phyloP scores from a whole-genome alignment of 2,888 invertebrate genomes.

The Rhimphoctona megacephalus region DNA sequence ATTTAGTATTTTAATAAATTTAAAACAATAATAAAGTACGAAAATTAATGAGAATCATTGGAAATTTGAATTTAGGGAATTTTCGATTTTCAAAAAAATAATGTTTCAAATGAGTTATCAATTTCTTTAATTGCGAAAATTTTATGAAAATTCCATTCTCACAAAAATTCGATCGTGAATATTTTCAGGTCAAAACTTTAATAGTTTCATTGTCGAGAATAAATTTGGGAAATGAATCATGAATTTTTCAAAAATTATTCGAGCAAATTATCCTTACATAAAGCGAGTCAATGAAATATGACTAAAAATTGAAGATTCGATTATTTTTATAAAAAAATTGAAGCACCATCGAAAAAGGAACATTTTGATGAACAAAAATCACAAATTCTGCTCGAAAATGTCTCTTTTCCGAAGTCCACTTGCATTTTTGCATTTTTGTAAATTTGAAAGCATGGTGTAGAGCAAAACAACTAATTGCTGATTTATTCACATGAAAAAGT shows the following conservation, averaged over 20 bases:
- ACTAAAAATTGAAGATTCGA: neutral
- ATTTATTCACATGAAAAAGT: neutral
- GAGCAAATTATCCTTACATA: neutral
- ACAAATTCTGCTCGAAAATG: neutral
- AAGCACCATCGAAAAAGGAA: neutral
- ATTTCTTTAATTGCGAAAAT: neutral
- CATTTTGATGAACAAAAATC: neutral
- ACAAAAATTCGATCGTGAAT: neutral
- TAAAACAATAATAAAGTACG: neutral
- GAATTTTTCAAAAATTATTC: neutral
- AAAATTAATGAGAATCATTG: neutral
- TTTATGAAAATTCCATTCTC: neutral
- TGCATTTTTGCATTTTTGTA: slow-evolving; percentile 7
- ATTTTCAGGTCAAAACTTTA: neutral
- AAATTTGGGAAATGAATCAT: neutral
- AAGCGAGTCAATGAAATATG: neutral
- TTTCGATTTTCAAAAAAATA: neutral
- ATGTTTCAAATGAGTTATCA: neutral
- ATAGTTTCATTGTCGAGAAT: neutral
- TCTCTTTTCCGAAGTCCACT: neutral
- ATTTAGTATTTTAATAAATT: neutral
- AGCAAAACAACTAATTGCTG: neutral
- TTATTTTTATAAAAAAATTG: neutral
- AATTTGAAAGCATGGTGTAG: neutral
- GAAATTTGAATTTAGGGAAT: neutral